Evolutionary conservation across 2,888 invertebrate species (phyloP), one percentile per base, ranked within the genome.

Genomic region (Agriotes lineatus): DNA sequence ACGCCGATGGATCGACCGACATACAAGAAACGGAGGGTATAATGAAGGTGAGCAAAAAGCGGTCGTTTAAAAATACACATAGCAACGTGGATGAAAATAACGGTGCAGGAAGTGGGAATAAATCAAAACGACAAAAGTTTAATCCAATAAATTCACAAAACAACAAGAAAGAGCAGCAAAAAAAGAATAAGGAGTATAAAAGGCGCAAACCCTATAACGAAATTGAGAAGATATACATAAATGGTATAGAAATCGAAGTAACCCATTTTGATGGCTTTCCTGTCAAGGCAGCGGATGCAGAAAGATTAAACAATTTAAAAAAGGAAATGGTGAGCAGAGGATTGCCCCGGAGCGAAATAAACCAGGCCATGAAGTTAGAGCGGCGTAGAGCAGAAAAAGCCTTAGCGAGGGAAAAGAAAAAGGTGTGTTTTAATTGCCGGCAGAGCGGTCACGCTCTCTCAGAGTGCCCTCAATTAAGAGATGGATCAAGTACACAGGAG

Each of bases 401-500:
- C 0, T 83, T 93, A 30, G 86, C 91, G 0, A 85, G 91, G 44
- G 82, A 90, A 58, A 89, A 88, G 76, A 90, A 89, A 76, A 90
- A 90, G 80, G 90, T 91, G 1, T 95, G 95, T 80, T 95, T 92
- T 79, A 91, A 94, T 75, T 95, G 95, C 80, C 85, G 91, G 9
- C 88, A 91, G 83, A 88, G 91, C 5, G 96, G 96, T 0, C 96
- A 96, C 79, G 88, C 90, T 75, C 84, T 96, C 30, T 90, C 93
- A 0, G 93, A 95, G 70, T 96, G 96, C 84, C 95, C 95, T 0
- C 89, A 91, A 54, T 78, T 91, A 10, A 87, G 86, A 74, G 85
- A 86, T 6, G 87, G 87, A 75, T 86, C 87, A 78, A 84, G 85
- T 35, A 71, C 75, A 4, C 85, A 86, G 64, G 74, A 77, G 7